These are phyloP conservation scores for Sarcophaga rosellei DNA, from an alignment of 2,888 invertebrate species.

Conservation along the genomic window DNA sequence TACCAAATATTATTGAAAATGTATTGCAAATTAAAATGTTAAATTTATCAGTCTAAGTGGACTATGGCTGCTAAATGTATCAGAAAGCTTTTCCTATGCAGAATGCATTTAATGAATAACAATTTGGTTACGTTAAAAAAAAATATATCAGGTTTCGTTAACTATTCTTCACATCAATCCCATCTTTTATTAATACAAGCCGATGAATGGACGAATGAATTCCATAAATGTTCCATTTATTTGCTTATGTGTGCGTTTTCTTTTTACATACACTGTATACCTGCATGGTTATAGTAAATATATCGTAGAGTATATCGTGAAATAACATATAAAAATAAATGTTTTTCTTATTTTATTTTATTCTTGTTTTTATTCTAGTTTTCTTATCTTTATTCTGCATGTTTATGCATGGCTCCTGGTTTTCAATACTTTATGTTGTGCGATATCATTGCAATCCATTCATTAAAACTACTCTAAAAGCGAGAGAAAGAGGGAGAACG, in stretches of 20 bases:
- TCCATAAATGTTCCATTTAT: not conserved
- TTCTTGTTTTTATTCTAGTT: no score
- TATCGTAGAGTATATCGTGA: not conserved
- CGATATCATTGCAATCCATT: slow-evolving; percentile 15
- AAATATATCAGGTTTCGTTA: not conserved
- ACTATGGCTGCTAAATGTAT: no score
- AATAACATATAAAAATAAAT: not conserved
- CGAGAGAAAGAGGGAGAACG: not conserved
- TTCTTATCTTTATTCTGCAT: not conserved
- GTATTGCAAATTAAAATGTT: no score
- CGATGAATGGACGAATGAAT: not conserved
- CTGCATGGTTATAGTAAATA: not conserved
- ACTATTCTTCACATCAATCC: not conserved
- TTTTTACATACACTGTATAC: not conserved
- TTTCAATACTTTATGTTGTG: not conserved
- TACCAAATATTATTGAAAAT: no score
- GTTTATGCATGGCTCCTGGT: not conserved
- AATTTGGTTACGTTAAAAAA: no score
- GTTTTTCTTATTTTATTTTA: not conserved
- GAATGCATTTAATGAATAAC: not conserved
- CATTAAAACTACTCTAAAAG: slow-evolving; percentile 9
- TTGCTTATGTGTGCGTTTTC: not conserved
- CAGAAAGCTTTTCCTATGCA: not conserved
- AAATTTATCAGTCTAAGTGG: no score
- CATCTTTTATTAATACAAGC: not conserved